phyloP scores from a whole-genome alignment of 1,140 invertebrate species.

The Glomeris maerens region DNA sequence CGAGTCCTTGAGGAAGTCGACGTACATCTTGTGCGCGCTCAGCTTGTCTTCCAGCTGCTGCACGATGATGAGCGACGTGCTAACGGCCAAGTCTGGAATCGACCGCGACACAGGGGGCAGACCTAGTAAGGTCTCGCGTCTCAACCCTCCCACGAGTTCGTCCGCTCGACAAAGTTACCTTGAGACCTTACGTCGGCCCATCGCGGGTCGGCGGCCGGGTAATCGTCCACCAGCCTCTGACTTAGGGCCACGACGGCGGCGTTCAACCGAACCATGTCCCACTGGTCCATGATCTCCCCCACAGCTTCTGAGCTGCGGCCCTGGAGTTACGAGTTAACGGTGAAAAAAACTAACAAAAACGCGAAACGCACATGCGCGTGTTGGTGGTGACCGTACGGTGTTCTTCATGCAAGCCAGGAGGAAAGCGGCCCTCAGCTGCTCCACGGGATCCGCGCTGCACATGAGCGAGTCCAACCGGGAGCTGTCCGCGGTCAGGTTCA shows the following conservation, averaged over 20 bases:
- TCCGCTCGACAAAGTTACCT: constrained; percentile 23
- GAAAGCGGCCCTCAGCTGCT: constrained; percentile 63
- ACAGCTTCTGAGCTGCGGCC: too few species aligned
- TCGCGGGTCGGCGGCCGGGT: constrained; percentile 71
- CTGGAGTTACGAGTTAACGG: constrained; percentile 20
- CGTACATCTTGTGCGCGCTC: constrained; percentile 47
- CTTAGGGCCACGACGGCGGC: constrained; percentile 53
- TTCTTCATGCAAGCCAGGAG: constrained; percentile 46
- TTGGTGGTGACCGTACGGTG: constrained; percentile 22
- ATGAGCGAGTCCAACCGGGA: constrained; percentile 56
- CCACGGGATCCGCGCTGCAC: constrained; percentile 43
- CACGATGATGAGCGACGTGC: constrained; percentile 54
- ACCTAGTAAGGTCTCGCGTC: background rate
- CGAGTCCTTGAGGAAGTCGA: constrained; percentile 59
- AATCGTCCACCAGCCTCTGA: constrained; percentile 68
- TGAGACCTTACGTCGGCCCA: constrained; percentile 42
- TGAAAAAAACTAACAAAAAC: constrained; percentile 14
- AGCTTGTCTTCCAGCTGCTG: constrained; percentile 75
- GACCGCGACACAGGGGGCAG: background rate
- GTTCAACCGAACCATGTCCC: too few species aligned
- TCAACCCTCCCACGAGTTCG: background rate
- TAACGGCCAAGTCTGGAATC: background rate
- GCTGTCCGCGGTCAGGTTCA: constrained; percentile 49
- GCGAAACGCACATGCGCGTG: too few species aligned
- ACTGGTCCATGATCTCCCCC: too few species aligned